These are phyloP conservation scores for Cardiocondyla obscurior DNA, from an alignment of 1,140 invertebrate species.

Conservation along the genomic window DNA sequence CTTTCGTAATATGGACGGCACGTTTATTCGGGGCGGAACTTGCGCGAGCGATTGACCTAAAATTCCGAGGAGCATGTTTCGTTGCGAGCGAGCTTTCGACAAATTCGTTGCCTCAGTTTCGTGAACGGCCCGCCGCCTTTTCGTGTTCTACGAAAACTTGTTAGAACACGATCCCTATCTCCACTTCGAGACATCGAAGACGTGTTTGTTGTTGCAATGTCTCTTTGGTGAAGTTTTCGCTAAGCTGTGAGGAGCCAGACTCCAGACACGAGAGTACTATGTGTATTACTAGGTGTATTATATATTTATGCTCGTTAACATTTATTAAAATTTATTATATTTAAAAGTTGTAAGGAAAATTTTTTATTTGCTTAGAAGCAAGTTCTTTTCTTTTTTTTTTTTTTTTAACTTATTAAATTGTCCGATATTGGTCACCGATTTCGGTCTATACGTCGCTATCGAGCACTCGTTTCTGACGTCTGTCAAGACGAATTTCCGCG, in stretches of 20 bases:
- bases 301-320: no score
- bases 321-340: background rate
- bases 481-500: background rate
- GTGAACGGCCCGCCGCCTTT: slow-evolving; percentile 24
- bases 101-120: slow-evolving; percentile 45
- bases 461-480: slow-evolving; percentile 39
- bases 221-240: background rate
- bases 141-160: slow-evolving; percentile 46
- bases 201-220: slow-evolving; percentile 33
- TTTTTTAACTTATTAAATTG: slow-evolving; percentile 32
- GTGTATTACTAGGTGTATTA: background rate
- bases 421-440: background rate
- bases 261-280: background rate
- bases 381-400: no score
- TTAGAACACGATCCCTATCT: slow-evolving; percentile 24
- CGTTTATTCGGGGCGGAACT: slow-evolving; percentile 2
- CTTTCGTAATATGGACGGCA: background rate
- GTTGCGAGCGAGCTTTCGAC: slow-evolving; percentile 39
- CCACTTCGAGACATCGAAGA: slow-evolving; percentile 5
- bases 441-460: background rate
- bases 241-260: background rate
- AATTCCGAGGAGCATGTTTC: slow-evolving; percentile 36
- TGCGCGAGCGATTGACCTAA: slow-evolving; percentile 46
- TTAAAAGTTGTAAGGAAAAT: background rate
- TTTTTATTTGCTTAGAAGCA: no score